Conservation (phyloP, 2,888 invertebrate species). For the Arenicola marina region DNA sequence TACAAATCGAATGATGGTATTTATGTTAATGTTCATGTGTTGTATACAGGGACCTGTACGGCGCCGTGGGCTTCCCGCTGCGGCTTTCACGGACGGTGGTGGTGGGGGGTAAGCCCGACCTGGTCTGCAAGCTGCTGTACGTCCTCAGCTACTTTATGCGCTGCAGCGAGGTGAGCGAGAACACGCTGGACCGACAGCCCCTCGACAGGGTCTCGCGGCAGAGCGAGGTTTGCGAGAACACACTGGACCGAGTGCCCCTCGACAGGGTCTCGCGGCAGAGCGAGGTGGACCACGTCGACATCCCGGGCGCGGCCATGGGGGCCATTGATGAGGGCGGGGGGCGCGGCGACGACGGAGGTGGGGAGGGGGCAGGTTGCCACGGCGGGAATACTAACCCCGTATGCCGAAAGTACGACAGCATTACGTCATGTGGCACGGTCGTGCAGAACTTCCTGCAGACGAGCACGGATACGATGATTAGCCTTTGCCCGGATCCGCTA, state of each 20-base stretch:
- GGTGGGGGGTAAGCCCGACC: conserved; percentile 68
- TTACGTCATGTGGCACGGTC: not conserved
- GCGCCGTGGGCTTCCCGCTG: conserved; percentile 79
- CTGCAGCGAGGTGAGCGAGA: conserved; percentile 72
- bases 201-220: conserved; percentile 70
- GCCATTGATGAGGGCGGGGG: not conserved
- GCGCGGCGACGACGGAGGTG: not conserved
- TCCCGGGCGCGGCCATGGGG: not conserved
- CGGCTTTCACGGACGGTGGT: conserved; percentile 79
- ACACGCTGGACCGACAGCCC: conserved; percentile 9
- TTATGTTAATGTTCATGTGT: no score
- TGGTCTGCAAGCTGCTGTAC: conserved; percentile 75
- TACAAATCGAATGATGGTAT: not conserved
- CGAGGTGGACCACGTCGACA: conserved; percentile 7
- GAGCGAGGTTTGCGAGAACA: conserved; percentile 68
- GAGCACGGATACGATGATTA: not conserved
- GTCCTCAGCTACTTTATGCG: conserved; percentile 86
- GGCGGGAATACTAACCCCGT: no score
- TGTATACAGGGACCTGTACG: conserved; percentile 72
- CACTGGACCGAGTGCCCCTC: not conserved
- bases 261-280: no score
- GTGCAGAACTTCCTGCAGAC: not conserved
- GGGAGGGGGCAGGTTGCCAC: not conserved
- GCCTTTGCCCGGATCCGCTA: not conserved
- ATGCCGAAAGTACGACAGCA: not conserved